Evolutionary conservation across 1,140 invertebrate species (phyloP).

Genomic region (Drosophila pseudoananassae): DNA sequence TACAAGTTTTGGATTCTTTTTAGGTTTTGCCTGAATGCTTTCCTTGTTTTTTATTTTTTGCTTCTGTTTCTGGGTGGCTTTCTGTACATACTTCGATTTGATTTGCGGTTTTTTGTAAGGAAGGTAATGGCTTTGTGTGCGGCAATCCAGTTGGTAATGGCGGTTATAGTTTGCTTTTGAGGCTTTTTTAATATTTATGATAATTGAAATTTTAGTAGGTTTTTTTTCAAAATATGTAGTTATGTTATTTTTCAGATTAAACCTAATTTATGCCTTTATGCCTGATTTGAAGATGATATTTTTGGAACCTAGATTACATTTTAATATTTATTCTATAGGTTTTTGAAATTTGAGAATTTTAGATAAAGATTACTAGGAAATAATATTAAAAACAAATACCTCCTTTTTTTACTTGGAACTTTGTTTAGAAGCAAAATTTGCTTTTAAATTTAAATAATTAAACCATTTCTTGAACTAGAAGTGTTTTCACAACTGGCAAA

Average conservation of each 20-base stretch:
- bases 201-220: not conserved
- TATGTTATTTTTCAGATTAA: too few relatives aligned
- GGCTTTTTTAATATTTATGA: not conserved
- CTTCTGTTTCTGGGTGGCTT: constrained; percentile 68
- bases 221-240: not conserved
- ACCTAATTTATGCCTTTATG: too few relatives aligned
- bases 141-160: constrained; percentile 7
- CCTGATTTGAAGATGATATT: not conserved
- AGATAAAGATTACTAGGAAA: too few relatives aligned
- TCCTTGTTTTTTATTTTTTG: constrained; percentile 25
- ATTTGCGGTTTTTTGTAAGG: constrained; percentile 33
- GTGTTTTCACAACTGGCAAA: too few relatives aligned
- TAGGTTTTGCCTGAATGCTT: constrained; percentile 31
- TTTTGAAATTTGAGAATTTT: too few relatives aligned
- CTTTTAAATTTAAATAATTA: too few relatives aligned
- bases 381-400: too few relatives aligned
- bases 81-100: constrained; percentile 35
- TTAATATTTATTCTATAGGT: too few relatives aligned
- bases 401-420: too few relatives aligned
- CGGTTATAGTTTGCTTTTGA: constrained; percentile 1
- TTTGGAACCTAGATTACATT: too few relatives aligned
- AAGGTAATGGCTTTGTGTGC: constrained; percentile 10
- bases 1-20: constrained; percentile 43
- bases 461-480: too few relatives aligned
- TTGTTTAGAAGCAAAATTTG: too few relatives aligned